Conservation (phyloP, 2,113 vertebrate species). For the Argyrosomus japonicus region DNA sequence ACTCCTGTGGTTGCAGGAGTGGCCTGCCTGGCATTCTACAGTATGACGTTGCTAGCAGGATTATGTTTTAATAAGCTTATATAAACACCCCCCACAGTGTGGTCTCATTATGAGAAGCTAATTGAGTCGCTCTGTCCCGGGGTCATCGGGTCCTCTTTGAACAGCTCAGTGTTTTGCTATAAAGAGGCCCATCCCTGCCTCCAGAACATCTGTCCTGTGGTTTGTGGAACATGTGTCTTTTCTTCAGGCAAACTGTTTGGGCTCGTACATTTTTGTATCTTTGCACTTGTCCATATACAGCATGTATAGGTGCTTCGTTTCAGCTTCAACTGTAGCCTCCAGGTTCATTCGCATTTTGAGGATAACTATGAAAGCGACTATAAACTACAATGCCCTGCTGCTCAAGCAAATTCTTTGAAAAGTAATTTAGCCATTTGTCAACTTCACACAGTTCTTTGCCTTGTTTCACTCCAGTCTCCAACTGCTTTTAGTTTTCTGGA, state of each 20-base stretch:
- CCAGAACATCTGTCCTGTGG: constrained; percentile 69
- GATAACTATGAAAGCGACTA: constrained; percentile 4
- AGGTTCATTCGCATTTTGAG: constrained; percentile 30
- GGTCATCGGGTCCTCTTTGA: constrained; percentile 72
- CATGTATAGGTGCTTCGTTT: constrained; percentile 1
- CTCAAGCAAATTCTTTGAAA: neutral
- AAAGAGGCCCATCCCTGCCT: constrained; percentile 67
- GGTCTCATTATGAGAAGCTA: constrained; percentile 73
- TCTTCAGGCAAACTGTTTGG: constrained; percentile 43
- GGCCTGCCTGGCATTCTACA: constrained; percentile 61
- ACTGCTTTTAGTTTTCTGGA: neutral
- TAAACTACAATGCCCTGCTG: neutral
- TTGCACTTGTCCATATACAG: constrained; percentile 20
- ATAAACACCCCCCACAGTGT: constrained; percentile 72
- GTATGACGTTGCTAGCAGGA: constrained; percentile 58
- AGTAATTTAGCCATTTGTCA: constrained; percentile 10
- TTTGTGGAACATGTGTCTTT: constrained; percentile 66
- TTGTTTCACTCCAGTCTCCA: neutral
- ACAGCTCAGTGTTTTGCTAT: constrained; percentile 61
- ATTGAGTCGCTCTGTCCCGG: constrained; percentile 67
- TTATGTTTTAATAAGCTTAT: constrained; percentile 82
- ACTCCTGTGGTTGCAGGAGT: constrained; percentile 11
- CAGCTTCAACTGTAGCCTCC: neutral
- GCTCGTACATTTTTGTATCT: constrained; percentile 18
- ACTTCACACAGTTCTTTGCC: neutral